These are phyloP conservation scores for Lepidotrigona ventralis DNA, from an alignment of 1,140 invertebrate species.

Conservation along the genomic window DNA sequence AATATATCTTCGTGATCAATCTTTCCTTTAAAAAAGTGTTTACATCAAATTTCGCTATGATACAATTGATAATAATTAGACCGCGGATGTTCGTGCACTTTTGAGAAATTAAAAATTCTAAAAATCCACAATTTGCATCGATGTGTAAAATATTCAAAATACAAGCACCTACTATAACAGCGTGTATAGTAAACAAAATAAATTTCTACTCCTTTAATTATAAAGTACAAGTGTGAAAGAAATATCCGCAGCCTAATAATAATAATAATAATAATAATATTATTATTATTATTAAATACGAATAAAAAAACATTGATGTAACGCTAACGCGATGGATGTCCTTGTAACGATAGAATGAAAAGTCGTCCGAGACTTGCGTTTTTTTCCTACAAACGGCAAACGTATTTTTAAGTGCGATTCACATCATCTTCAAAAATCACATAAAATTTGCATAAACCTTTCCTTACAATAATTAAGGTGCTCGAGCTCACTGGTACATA, in stretches of 20 bases:
- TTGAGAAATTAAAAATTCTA: too few species aligned
- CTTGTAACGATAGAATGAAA: background rate
- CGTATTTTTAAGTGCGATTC: background rate
- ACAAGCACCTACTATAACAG: too few species aligned
- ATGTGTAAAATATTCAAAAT: too few species aligned
- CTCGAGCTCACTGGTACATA: constrained; percentile 6
- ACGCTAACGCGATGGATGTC: background rate
- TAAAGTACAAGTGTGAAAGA: too few species aligned
- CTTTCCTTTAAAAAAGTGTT: constrained; percentile 4
- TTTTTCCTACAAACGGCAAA: constrained; percentile 40
- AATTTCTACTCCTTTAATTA: too few species aligned
- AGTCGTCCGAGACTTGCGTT: constrained; percentile 13
- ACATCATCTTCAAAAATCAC: background rate
- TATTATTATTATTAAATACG: background rate
- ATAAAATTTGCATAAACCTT: constrained; percentile 37
- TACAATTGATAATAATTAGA: too few species aligned
- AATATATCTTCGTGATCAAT: background rate
- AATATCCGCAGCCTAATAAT: too few species aligned
- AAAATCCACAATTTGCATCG: too few species aligned
- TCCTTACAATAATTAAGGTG: constrained; percentile 27
- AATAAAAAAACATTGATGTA: background rate
- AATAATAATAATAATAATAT: too few species aligned
- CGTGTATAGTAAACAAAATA: too few species aligned
- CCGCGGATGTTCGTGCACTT: too few species aligned
- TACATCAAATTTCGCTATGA: background rate